phyloP scores from a whole-genome alignment of 2,888 invertebrate species.

The Agrotis exclamationis region DNA sequence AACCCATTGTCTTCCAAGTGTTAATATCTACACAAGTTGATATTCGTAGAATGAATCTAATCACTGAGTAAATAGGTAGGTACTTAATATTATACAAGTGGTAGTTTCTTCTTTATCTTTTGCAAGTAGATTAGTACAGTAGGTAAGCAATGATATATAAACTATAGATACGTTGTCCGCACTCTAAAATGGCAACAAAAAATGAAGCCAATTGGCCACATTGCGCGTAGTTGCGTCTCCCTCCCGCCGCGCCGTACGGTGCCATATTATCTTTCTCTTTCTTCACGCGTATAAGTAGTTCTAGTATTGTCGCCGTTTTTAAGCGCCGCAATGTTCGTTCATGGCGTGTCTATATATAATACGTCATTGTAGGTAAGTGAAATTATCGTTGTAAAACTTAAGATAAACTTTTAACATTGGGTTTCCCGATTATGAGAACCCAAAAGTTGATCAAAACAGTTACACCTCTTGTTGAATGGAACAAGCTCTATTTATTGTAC shows the following conservation, averaged over 20 bases:
- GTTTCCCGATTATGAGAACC: constrained; percentile 5
- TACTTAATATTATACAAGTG: constrained; percentile 20
- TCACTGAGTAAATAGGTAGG: constrained; percentile 9
- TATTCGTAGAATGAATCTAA: constrained; percentile 24
- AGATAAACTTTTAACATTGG: constrained; percentile 6
- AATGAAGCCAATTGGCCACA: too few relatives aligned
- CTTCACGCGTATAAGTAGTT: too few relatives aligned
- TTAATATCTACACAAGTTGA: constrained; percentile 13
- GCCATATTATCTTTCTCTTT: too few relatives aligned
- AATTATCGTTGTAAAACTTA: background rate
- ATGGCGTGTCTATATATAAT: too few relatives aligned
- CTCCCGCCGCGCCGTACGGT: too few relatives aligned
- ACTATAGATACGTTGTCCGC: too few relatives aligned
- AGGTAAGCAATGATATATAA: too few relatives aligned
- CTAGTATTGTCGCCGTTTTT: too few relatives aligned
- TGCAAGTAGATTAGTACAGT: background rate
- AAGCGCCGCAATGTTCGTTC: too few relatives aligned
- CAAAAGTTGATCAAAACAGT: constrained; percentile 17
- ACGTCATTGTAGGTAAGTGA: background rate
- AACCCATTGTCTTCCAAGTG: constrained; percentile 22
- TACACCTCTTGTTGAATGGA: constrained; percentile 5
- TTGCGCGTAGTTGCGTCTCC: too few relatives aligned
- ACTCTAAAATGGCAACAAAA: too few relatives aligned
- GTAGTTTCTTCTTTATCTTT: background rate
- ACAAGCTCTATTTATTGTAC: constrained; percentile 38